Evolutionary conservation across 2,888 invertebrate species (phyloP), one percentile per base, ranked within the genome.

Genomic region (Allygus modestus): DNA sequence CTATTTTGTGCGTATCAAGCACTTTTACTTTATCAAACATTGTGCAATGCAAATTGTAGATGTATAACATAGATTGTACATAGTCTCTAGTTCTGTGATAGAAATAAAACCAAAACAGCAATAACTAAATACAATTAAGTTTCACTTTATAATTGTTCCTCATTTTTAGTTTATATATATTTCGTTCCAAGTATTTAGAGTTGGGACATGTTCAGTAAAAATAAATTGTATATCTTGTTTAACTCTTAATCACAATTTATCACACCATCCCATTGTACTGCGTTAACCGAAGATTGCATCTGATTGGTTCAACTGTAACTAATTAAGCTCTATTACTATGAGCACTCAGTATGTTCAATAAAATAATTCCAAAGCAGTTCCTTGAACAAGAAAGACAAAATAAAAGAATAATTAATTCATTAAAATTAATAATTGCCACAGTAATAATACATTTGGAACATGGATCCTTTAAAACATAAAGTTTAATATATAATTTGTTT

Each of bases 61-160:
- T 73, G 73, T 73, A 73, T 28, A 73, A 73, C 37, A 43, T 73
- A 73, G 73, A 41, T 37, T 69, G 43, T 73, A 73, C n/a, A 73
- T 37, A 41, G 73, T 73, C 73, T 73, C 73, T 77, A 77, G 77
- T 51, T 46, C 77, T 77, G 77, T 77, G 77, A 77, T 77, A 77
- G 46, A 43, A 46, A 77, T 77, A 77, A 37, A 77, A 77, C 41
- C 41, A 77, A 77, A 77, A 46, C 77, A 77, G 77, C 77, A 77
- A 77, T 77, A 77, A 77, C 17, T 1, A 41, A 28, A 51, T 51
- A 5, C 1, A 17, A 26, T 41, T 77, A n/a, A 28, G 37, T 77
- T 77, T 73, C 71, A 15, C 26, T 69, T 69, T 58, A 58, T 12
- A 2, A 46, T 65, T 15, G 65, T 65, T 31, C 28, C 65, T 65